Conservation (phyloP, 2,888 invertebrate genomes). For the Tenthredo notha region DNA sequence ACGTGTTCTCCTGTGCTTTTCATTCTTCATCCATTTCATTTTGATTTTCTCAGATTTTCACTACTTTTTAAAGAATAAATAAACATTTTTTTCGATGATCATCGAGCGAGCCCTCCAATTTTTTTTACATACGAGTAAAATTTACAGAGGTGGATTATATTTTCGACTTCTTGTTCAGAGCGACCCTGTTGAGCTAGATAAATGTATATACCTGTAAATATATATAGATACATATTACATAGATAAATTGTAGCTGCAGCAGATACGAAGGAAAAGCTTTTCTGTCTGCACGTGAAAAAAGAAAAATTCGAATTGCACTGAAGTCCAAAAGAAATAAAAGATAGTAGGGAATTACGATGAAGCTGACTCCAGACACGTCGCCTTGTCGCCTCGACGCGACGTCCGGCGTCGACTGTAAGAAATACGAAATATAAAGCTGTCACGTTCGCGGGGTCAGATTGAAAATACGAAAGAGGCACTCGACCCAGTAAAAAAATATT, state of each 20-base stretch:
- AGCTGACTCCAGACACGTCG: slow-evolving; percentile 29
- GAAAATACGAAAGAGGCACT: slow-evolving; percentile 20
- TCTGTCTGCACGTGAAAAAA: neutral
- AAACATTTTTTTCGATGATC: neutral
- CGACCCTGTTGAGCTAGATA: slow-evolving; percentile 18
- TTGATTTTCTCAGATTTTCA: neutral
- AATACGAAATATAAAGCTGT: slow-evolving; percentile 34
- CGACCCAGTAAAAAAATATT: neutral
- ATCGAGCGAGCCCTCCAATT: neutral
- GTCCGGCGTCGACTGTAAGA: slow-evolving; percentile 24
- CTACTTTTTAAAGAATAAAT: neutral
- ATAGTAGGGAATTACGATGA: slow-evolving; percentile 20
- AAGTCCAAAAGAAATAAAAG: neutral
- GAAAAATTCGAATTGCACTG: slow-evolving; percentile 4
- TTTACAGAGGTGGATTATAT: neutral
- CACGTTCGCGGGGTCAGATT: slow-evolving; percentile 24
- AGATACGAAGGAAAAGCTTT: neutral
- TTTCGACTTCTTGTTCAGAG: neutral
- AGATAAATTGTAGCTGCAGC: slow-evolving; percentile 14
- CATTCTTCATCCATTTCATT: neutral
- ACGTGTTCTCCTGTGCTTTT: neutral
- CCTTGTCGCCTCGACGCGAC: slow-evolving; percentile 13
- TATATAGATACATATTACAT: neutral
- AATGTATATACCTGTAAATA: neutral
- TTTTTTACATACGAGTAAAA: neutral